Evolutionary conservation across 2,888 invertebrate genomes (phyloP).

Genomic region (Dicranocentrus wangi): DNA sequence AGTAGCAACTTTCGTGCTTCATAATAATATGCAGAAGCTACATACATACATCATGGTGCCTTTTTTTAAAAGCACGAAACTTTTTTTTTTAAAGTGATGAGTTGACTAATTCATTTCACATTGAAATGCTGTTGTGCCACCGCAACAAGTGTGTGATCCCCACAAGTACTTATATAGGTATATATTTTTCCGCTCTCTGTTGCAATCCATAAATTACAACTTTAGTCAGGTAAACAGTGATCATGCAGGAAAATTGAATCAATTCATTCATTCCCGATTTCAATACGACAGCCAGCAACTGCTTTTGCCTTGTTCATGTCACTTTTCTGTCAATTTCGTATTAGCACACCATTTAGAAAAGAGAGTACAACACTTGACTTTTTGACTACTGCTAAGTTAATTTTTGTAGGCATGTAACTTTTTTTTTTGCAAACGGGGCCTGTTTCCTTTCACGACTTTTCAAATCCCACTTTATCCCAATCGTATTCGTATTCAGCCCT

Average conservation of each 20-base stretch:
- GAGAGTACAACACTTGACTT: constrained; percentile 1
- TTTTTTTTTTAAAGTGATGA: not conserved
- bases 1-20: not conserved
- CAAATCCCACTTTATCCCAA: not conserved
- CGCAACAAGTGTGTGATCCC: not conserved
- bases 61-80: not conserved
- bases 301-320: constrained; percentile 24
- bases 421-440: not conserved
- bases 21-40: not conserved
- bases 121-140: not conserved
- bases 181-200: not conserved
- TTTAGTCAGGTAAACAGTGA: not conserved
- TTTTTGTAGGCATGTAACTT: not conserved
- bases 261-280: not conserved
- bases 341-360: constrained; percentile 10
- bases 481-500: not conserved
- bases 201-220: not conserved
- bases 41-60: too few species aligned
- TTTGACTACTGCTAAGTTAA: not conserved
- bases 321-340: constrained; percentile 14
- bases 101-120: constrained; percentile 3
- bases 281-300: not conserved
- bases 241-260: not conserved
- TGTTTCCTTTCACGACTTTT: not conserved
- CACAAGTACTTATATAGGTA: not conserved